Base-by-base conservation (phyloP, 2,113 vertebrate species). In the Peromyscus maniculatus region DNA sequence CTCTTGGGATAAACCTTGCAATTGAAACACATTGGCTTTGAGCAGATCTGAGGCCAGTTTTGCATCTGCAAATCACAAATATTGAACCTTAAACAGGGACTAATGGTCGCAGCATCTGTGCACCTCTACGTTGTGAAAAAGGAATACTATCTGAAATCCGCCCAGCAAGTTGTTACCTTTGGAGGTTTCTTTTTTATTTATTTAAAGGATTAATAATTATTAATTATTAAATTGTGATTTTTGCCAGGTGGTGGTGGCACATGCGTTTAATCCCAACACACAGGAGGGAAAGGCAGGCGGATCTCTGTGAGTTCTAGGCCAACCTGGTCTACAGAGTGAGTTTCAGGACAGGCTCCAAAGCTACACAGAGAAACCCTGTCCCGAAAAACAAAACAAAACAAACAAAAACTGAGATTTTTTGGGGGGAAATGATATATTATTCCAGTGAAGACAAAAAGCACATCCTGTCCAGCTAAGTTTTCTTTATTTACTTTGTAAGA, bases 1-100 rank as follows among this genome's bases (percentile, higher is more conserved):
- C 91, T 96, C 71, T 96, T 88, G 71, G 91, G 88, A 80, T 89
- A 93, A 92, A 82, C 7, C 36, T 91, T 88, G 52, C 49, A 95
- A 3, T 84, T 88, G 88, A 95, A 89, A 86, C 31, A 19, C n/a
- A 77, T 52, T 66, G 52, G 13, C 78, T 96, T 89, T 90, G 22
- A 88, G 78, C 26, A 95, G 64, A 95, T 59, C 87, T 72, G 59
- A 90, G 66, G 43, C 24, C 71, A 10, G 66, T 86, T 96, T 97
- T 89, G 33, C 66, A 90, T 74, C 15, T 87, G 64, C n/a, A 96
- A 95, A 91, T 75, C 13, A 86, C 26, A 91, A 87, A 80, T 89
- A 87, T 82, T 97, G 86, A 98, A 92, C 16, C 15, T 64, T 77
- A 55, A 87, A 78, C 33, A 97, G 77, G 43, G 93, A 59, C 49